Evolutionary conservation across 23 tunicate species (phyloP).

Genomic region (Trididemnum clinides): DNA sequence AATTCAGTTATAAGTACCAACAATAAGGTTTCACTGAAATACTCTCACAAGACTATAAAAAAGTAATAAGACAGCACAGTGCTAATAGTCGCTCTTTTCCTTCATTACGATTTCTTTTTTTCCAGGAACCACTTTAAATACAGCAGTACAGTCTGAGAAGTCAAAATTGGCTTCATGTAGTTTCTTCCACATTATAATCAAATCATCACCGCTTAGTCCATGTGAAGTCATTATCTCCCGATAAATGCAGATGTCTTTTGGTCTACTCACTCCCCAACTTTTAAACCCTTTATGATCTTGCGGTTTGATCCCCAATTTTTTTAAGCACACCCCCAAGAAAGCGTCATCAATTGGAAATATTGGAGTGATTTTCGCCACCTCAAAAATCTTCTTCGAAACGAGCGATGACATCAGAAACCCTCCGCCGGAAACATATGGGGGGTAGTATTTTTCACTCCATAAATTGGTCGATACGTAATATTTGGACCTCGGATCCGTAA

Average conservation of each 20-base stretch:
- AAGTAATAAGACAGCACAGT: too few relatives aligned
- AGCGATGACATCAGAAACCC: conserved; percentile 97
- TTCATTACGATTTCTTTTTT: too few relatives aligned
- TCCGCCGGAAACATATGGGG: conserved; percentile 99
- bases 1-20: too few relatives aligned
- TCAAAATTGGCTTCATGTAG: conserved; percentile 57
- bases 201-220: conserved; percentile 88
- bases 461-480: conserved; percentile 93
- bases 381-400: conserved; percentile 85
- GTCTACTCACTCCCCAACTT: conserved; percentile 95
- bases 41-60: too few relatives aligned
- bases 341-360: conserved; percentile 99
- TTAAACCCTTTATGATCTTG: conserved; percentile 98
- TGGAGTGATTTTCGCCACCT: conserved; percentile 93
- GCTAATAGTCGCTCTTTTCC: too few relatives aligned
- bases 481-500: conserved; percentile 90
- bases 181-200: conserved; percentile 86
- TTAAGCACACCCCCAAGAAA: conserved; percentile 94
- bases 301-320: conserved; percentile 85
- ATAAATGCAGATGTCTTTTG: conserved; percentile 92
- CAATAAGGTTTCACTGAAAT: too few relatives aligned
- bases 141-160: conserved; percentile 69
- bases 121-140: conserved; percentile 40
- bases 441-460: conserved; percentile 99
- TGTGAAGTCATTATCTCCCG: conserved; percentile 96